phyloP scores from a whole-genome alignment of 64 coral and sea anemone species.

The Hydrozoanthus tunicans region DNA sequence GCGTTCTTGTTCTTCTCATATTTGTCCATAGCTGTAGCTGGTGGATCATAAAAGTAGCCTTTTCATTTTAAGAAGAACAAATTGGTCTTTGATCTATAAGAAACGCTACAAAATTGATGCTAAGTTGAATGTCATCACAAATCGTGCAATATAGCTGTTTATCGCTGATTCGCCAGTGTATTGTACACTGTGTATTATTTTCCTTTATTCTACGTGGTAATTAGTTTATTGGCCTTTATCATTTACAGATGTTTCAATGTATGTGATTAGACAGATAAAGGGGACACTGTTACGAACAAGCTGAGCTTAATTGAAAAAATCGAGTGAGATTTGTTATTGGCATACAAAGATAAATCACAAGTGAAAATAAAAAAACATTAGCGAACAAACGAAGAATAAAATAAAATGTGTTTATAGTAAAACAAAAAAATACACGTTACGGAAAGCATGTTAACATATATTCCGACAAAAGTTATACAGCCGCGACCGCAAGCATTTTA shows the following conservation, averaged over 20 bases:
- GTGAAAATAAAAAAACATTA: too few relatives aligned
- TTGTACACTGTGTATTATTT: neutral
- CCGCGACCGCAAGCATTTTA: too few relatives aligned
- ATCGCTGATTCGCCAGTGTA: neutral
- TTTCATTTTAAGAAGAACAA: neutral
- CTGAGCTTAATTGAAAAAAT: neutral
- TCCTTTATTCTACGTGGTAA: neutral
- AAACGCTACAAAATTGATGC: too few relatives aligned
- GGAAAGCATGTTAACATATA: too few relatives aligned
- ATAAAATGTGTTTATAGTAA: too few relatives aligned
- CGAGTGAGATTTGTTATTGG: neutral
- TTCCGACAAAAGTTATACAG: too few relatives aligned
- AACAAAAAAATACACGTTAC: too few relatives aligned
- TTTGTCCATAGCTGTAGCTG: slow-evolving; percentile 63
- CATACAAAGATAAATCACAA: too few relatives aligned
- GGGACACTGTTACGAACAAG: neutral
- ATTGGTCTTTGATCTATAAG: too few relatives aligned
- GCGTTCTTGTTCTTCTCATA: slow-evolving; percentile 75
- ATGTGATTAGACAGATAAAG: slow-evolving; percentile 3
- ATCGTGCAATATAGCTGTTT: neutral
- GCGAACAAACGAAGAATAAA: too few relatives aligned
- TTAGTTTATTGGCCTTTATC: neutral
- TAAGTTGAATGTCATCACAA: neutral
- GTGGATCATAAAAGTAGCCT: neutral
- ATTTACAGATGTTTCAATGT: slow-evolving; percentile 6